phyloP scores from a whole-genome alignment of 2,113 vertebrate species.

The Eonycteris spelaea region DNA sequence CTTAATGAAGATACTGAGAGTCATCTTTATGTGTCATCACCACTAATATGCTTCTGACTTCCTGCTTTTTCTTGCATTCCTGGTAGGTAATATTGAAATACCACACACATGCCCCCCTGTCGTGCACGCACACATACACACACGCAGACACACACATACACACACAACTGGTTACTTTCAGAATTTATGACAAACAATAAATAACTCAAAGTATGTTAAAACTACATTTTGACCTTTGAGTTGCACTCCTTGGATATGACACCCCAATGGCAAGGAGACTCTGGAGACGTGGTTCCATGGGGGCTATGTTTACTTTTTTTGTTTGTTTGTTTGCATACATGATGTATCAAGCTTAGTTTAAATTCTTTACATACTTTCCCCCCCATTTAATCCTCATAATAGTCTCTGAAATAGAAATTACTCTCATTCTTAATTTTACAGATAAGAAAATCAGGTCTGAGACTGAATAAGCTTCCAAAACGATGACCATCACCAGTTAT shows the following conservation, averaged over 20 bases:
- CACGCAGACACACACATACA: neutral
- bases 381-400: neutral
- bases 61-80: neutral
- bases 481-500: slow-evolving; percentile 91
- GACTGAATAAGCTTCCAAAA: no score
- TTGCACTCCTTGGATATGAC: neutral
- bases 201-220: neutral
- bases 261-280: neutral
- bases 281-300: neutral
- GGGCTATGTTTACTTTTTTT: neutral
- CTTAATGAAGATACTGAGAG: neutral
- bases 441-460: neutral
- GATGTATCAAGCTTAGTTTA: neutral
- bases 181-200: neutral
- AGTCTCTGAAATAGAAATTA: neutral
- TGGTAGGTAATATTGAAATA: neutral
- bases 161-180: neutral
- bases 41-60: neutral
- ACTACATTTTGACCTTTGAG: neutral
- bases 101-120: no score
- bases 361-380: neutral
- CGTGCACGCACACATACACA: neutral
- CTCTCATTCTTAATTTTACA: neutral
- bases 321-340: neutral
- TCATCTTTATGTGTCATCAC: neutral